A percentile compares a stretch with the other conserved stretches of the same genome.
Conservation (phyloP, 2,888 invertebrate species). For the Tetropium fuscum region DNA sequence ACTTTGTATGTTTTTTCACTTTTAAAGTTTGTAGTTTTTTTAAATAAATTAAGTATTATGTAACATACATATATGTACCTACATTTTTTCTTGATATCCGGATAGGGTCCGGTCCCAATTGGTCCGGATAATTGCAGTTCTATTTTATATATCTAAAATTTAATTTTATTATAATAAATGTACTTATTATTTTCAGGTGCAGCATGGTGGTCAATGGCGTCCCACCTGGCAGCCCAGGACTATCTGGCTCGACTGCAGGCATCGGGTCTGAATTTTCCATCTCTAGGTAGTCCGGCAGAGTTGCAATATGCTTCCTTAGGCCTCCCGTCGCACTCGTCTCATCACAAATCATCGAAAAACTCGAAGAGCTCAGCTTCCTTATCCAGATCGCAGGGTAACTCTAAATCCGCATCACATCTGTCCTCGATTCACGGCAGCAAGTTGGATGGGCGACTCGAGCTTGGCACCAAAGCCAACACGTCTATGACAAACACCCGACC, state of each 20-base stretch:
- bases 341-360: constrained; percentile 60
- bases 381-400: constrained; percentile 43
- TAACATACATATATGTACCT: no score
- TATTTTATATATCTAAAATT: no score
- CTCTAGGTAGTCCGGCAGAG: constrained; percentile 70
- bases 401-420: constrained; percentile 41
- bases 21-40: no score
- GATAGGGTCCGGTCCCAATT: no score
- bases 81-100: no score
- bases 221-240: constrained; percentile 89
- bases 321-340: constrained; percentile 63
- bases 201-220: constrained; percentile 93
- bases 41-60: no score
- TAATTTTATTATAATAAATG: no score
- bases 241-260: constrained; percentile 87
- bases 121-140: no score
- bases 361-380: constrained; percentile 42
- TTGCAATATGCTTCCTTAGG: constrained; percentile 72
- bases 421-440: constrained; percentile 45
- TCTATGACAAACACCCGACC: constrained; percentile 48
- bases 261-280: constrained; percentile 80
- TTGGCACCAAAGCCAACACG: constrained; percentile 31
- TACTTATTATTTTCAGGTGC: constrained; percentile 70
- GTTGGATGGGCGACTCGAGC: constrained; percentile 44
- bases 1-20: no score